Conservation (phyloP, 2,797 vertebrate genomes). For the Uromys caudimaculatus region DNA sequence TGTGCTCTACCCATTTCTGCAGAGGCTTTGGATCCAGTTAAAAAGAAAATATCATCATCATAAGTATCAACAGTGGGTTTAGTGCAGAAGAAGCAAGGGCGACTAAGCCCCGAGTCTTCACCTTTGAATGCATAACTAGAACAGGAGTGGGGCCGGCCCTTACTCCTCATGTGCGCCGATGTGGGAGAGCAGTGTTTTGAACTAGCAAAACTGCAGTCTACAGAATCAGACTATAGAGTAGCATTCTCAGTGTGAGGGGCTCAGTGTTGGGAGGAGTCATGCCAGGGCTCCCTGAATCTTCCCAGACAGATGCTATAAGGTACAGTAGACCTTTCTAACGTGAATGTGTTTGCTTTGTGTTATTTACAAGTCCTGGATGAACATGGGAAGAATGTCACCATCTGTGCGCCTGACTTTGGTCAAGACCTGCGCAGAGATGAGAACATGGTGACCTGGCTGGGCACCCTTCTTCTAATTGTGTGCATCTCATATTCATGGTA, state of each 20-base stretch:
- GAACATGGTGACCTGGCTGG: conserved; percentile 92
- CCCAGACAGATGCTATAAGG: background rate
- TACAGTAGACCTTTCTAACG: background rate
- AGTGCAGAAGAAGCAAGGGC: background rate
- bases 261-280: background rate
- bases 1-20: background rate
- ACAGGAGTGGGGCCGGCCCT: background rate
- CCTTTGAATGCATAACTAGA: background rate
- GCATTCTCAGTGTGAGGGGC: background rate
- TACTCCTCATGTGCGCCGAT: background rate
- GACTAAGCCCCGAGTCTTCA: background rate
- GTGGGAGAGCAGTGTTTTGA: background rate
- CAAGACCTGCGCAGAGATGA: conserved; percentile 92
- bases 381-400: conserved; percentile 90
- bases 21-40: background rate
- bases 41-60: background rate
- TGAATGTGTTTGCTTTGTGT: conserved; percentile 62
- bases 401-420: conserved; percentile 93
- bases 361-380: conserved; percentile 84
- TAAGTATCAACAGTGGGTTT: background rate
- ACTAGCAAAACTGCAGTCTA: background rate
- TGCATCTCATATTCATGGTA: conserved; percentile 98
- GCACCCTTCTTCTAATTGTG: conserved; percentile 92
- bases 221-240: background rate
- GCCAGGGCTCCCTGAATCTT: background rate